Base-by-base conservation (phyloP, 2,888 invertebrate genomes). In the Drosophila planitibia region DNA sequence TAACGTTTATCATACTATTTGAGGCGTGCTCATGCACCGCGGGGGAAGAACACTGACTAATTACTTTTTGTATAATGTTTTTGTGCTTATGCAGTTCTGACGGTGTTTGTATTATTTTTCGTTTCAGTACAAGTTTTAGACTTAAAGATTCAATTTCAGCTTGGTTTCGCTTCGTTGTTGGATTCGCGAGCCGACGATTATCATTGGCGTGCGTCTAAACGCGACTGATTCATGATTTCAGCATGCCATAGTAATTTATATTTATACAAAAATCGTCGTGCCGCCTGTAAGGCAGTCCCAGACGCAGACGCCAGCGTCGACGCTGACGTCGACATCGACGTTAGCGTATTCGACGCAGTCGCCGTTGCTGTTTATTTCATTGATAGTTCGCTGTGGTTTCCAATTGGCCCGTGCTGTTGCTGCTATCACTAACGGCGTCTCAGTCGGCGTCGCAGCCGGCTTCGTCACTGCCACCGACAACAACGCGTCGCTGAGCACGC, bases 121-220 rank as follows among this genome's bases (percentile, higher is more conserved):
- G 12, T 44, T n/a, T n/a, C 33, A 22, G 53, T 53, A 35, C 22
- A 41, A 49, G 30, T 47, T n/a, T 30, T 32, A 30, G n/a, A 39
- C 28, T 57, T 30, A 39, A 57, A 35, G 57, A 12, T 58, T 7
- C 10, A 41, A 54, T 41, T 49, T 25, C 25, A 19, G 37, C 1
- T 53, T 47, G 5, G n/a, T 25, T 47, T 41, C 33, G 37, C 19
- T 61, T 55, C 39, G 62, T 7, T 37, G 16, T 49, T 57, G 49
- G 44, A 59, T 62, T 71, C 74, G 74, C 72, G 75, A 72, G 65
- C 79, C 70, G 82, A 81, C 88, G 88, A 87, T 88, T 73, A 83
- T 70, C 80, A 81, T 90, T 90, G 87, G 86, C 87, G 87, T 83
- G 85, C 77, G 85, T 75, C 82, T 83, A 83, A 80, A 74, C 71